Evolutionary conservation across 1,140 invertebrate species (phyloP).

Genomic region (Protaetia brevitarsis): DNA sequence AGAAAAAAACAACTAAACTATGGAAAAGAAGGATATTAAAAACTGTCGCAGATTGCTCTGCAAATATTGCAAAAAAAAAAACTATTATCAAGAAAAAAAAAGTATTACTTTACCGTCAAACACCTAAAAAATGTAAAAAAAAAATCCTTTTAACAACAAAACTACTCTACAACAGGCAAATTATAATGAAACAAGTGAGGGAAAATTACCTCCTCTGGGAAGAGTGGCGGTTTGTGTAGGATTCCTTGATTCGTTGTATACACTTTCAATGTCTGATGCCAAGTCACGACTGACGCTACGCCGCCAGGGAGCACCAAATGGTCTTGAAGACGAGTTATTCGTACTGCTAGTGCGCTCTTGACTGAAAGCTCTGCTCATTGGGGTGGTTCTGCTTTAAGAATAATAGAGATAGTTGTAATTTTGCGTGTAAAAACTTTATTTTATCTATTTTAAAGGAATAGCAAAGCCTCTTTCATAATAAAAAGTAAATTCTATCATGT

Average conservation of each 20-base stretch:
- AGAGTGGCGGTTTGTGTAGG: conserved; percentile 54
- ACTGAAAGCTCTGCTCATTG: conserved; percentile 41
- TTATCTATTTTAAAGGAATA: background rate
- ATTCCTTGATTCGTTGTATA: conserved; percentile 49
- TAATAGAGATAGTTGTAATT: background rate
- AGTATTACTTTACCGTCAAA: conserved; percentile 24
- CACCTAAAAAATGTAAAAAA: conserved; percentile 26
- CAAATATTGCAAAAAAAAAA: conserved; percentile 26
- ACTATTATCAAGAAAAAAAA: conserved; percentile 25
- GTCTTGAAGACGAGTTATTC: conserved; percentile 29
- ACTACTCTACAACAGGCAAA: conserved; percentile 26
- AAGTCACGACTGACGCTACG: conserved; percentile 58
- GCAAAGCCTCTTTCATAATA: background rate
- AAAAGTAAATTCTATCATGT: background rate
- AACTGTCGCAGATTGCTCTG: background rate
- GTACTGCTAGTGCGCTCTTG: conserved; percentile 33
- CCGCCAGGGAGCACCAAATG: conserved; percentile 54
- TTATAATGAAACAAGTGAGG: conserved; percentile 23
- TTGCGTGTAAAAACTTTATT: conserved; percentile 6
- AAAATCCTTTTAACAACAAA: conserved; percentile 18
- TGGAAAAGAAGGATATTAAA: conserved; percentile 12
- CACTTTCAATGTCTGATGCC: conserved; percentile 55
- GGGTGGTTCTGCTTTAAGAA: conserved; percentile 37
- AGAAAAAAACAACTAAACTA: conserved; percentile 6
- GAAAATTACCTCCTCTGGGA: conserved; percentile 55